Evolutionary conservation across 1,140 invertebrate species (phyloP).

Genomic region (Druon quercuslanigerum): DNA sequence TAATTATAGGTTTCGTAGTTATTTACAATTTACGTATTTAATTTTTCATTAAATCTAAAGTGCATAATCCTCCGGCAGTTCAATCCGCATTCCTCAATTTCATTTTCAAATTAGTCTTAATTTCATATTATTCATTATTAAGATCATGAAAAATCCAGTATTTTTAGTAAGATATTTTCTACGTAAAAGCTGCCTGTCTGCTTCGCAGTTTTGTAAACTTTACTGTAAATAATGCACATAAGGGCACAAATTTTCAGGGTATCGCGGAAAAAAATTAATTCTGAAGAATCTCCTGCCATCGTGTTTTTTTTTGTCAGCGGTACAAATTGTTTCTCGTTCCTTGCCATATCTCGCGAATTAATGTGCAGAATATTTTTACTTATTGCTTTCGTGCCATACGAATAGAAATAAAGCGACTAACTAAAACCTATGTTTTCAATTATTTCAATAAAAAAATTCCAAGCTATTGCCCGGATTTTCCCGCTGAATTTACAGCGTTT

Average conservation of each 20-base stretch:
- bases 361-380: slow-evolving; percentile 16
- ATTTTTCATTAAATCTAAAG: neutral
- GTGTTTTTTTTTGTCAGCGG: neutral
- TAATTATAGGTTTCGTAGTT: neutral
- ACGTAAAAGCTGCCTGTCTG: neutral
- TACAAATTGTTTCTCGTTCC: neutral
- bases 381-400: slow-evolving; percentile 18
- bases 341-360: neutral
- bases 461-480: no score
- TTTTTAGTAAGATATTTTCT: neutral
- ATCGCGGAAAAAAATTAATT: neutral
- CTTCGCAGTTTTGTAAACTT: neutral
- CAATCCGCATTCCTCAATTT: neutral
- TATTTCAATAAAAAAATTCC: neutral
- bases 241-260: neutral
- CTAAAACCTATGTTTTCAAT: neutral
- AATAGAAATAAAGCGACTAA: neutral
- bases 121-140: neutral
- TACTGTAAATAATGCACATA: neutral
- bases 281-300: neutral
- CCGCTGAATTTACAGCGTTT: no score
- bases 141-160: no score
- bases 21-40: neutral
- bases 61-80: neutral
- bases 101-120: neutral